phyloP scores from a whole-genome alignment of 1,140 invertebrate genomes.

The Solenopsis fugax region DNA sequence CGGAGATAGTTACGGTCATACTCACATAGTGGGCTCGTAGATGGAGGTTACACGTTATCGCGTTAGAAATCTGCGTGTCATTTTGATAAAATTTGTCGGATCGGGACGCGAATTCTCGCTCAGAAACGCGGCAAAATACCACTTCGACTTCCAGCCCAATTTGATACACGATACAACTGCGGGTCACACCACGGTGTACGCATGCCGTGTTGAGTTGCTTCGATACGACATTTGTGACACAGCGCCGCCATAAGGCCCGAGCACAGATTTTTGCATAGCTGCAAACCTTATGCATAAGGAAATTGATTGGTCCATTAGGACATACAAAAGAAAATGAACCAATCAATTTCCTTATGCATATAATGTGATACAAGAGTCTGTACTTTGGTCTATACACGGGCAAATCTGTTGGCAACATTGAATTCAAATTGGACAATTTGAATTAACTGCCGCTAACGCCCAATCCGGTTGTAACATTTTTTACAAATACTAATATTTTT shows the following conservation, averaged over 20 bases:
- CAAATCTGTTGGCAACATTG: neutral
- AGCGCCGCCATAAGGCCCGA: neutral
- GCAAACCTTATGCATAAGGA: too few species aligned
- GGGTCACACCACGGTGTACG: neutral
- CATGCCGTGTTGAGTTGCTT: neutral
- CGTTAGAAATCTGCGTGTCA: neutral
- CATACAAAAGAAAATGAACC: too few species aligned
- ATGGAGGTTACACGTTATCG: neutral
- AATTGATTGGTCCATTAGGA: too few species aligned
- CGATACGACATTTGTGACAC: neutral
- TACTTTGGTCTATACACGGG: too few species aligned
- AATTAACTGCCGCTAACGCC: too few species aligned
- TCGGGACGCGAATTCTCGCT: neutral
- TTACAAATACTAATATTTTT: too few species aligned
- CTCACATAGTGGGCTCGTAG: neutral
- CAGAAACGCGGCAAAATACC: neutral
- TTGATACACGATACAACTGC: conserved; percentile 8
- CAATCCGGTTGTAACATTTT: too few species aligned
- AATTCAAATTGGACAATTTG: neutral
- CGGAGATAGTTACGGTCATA: neutral
- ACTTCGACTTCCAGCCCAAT: neutral
- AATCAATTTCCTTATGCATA: too few species aligned
- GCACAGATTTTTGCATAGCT: too few species aligned
- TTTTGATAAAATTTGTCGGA: conserved; percentile 12
- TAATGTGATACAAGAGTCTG: too few species aligned